phyloP scores from a whole-genome alignment of 2,888 invertebrate species.

The Sialis lutaria region DNA sequence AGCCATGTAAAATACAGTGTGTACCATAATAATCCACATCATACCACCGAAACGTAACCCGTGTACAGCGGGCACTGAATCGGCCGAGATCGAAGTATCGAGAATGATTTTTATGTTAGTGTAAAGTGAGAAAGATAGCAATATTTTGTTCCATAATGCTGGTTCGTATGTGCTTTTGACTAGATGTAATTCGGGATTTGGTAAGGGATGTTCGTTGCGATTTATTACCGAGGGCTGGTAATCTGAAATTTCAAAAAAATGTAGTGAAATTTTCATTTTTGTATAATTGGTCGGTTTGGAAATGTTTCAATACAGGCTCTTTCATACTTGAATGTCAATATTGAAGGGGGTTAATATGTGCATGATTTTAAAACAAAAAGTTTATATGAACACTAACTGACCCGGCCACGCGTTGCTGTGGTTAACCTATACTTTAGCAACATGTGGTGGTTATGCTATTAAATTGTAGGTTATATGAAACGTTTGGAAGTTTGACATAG shows the following conservation, averaged over 20 bases:
- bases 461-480: too few relatives aligned
- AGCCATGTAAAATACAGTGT: slow-evolving; percentile 26
- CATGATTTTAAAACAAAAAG: too few relatives aligned
- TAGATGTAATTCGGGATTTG: too few relatives aligned
- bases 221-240: background rate
- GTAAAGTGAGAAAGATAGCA: slow-evolving; percentile 30
- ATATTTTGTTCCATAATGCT: slow-evolving; percentile 7
- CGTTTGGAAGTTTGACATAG: too few relatives aligned
- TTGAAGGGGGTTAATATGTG: too few relatives aligned
- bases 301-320: too few relatives aligned
- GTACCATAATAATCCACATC: slow-evolving; percentile 36
- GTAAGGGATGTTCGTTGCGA: background rate
- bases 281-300: too few relatives aligned
- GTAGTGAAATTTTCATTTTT: background rate
- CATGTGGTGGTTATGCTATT: too few relatives aligned
- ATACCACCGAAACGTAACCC: slow-evolving; percentile 34
- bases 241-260: background rate
- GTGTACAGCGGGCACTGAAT: slow-evolving; percentile 26
- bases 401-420: too few relatives aligned
- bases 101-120: slow-evolving; percentile 27
- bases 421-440: too few relatives aligned
- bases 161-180: background rate
- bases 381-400: too few relatives aligned
- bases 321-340: too few relatives aligned
- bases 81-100: slow-evolving; percentile 18